Base-by-base conservation (phyloP, 1,140 invertebrate genomes). In the Nebria ingens region DNA sequence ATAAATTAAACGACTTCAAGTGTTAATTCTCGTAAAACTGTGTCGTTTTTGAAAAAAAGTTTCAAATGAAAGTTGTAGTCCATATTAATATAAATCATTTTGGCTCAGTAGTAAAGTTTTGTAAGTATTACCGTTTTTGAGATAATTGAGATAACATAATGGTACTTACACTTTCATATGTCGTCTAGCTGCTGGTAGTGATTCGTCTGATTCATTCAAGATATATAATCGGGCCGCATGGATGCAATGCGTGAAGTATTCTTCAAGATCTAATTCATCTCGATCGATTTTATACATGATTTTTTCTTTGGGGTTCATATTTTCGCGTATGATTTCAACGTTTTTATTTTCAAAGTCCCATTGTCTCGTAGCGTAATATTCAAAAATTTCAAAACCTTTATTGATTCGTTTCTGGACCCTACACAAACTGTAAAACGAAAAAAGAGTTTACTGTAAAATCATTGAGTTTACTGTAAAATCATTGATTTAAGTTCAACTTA, bases 301-400 rank as follows among this genome's bases (percentile, higher is more conserved):
- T 40, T 75, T 73, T 65, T 89, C 87, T 52, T 68, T 72, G 2
- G 74, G 69, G 66, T 89, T 90, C 53, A 88, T 68, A 4, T 75
- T 67, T 29, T 70, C 61, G 50, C 86, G 69, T 1, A 84, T 52
- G 4, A 72, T 57, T 0, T 69, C 53, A 9, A 74, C 71, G 61
- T 82, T 78, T 21, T 82, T 76, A 34, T 84, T 86, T 45, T 79
- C 77, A 65, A 91, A 91, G 60, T 88, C 86, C 87, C 87, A 91
- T 56, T 88, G 85, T 64, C 87, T 89, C 64, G 88, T 91, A 0
- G 86, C 86, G 65, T 91, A 91, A 64, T 89, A 91, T 62, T 91
- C 87, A 59, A 91, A 89, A 0, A 91, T 85, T 61, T 89, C 85
- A 61, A 89, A 89, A 1, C 87, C 87, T 72, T 89, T 91, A 58